Base-by-base conservation (phyloP, 2,888 invertebrate genomes). In the Ochlodes sylvanus region DNA sequence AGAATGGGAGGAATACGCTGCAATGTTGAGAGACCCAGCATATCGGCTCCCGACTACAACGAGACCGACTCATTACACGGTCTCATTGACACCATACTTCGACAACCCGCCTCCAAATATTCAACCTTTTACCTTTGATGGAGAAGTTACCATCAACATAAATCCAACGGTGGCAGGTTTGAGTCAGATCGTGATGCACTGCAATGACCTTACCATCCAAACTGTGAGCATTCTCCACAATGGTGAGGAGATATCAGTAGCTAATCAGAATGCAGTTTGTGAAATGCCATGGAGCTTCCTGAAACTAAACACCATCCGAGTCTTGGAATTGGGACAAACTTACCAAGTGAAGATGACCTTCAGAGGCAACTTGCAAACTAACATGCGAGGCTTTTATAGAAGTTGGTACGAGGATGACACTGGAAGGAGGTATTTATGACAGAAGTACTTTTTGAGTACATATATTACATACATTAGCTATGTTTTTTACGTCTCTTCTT, bases 331-430 rank as follows among this genome's bases (percentile, higher is more conserved):
- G 0, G 69, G 70, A 2, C 75, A 72, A 41, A 79, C 94, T 65
- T 98, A 97, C 81, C 83, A 92, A 44, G 86, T 98, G 44, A 88
- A 86, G 68, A 94, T 97, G 62, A 93, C 92, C 50, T 98, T 95
- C 79, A 88, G 86, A 32, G 98, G 97, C 0, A 90, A 94, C 62
- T 88, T 98, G 42, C 96, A 96, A 84, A 95, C 95, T 71, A 94
- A 94, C 71, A 94, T 97, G 83, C 94, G 96, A 85, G 97, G 97
- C 21, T 97, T 97, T 83, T 97, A 97, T 82, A 94, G 96, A 73
- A 97, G 97, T 86, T 96, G 96, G 73, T 97, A 97, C 83, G 88
- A 86, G 54, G 94, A 94, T 71, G 92, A 89, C 63, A 94, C 94
- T 70, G 91, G 93, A 71, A 94, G 94, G 95, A 89, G 88, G 90